Conservation (phyloP, 2,113 vertebrate genomes). For the Indri indri region DNA sequence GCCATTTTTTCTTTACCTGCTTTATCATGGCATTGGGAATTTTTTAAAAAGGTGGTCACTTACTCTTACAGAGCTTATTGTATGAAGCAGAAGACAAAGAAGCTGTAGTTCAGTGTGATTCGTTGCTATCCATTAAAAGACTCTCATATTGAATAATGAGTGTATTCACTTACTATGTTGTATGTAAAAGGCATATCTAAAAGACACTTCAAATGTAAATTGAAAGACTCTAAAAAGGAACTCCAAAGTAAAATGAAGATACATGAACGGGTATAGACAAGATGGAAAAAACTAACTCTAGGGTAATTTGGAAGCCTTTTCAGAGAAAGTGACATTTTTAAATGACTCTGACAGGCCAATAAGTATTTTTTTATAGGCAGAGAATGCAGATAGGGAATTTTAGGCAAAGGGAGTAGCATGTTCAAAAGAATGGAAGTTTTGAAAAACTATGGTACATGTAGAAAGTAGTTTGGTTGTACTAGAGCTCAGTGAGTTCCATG, state of each 20-base stretch:
- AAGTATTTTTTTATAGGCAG: background rate
- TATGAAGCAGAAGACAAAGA: background rate
- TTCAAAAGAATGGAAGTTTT: background rate
- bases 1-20: background rate
- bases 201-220: background rate
- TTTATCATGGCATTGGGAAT: background rate
- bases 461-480: background rate
- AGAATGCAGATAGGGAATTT: background rate
- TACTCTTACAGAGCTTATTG: background rate
- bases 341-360: background rate
- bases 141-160: background rate
- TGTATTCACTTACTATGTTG: no score
- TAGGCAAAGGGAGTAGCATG: background rate
- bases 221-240: conserved; percentile 34
- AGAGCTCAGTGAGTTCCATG: background rate
- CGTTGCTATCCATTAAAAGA: background rate
- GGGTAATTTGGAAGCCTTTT: conserved; percentile 3
- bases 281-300: background rate
- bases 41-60: background rate
- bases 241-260: conserved; percentile 38
- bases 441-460: background rate
- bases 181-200: background rate
- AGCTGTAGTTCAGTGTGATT: background rate
- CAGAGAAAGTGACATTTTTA: background rate
- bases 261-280: background rate